Percentiles rank a stretch among this genome's conserved stretches.
These are phyloP conservation scores for Potorous gilbertii DNA, from an alignment of 2,797 vertebrate genomes.

Conservation along the genomic window DNA sequence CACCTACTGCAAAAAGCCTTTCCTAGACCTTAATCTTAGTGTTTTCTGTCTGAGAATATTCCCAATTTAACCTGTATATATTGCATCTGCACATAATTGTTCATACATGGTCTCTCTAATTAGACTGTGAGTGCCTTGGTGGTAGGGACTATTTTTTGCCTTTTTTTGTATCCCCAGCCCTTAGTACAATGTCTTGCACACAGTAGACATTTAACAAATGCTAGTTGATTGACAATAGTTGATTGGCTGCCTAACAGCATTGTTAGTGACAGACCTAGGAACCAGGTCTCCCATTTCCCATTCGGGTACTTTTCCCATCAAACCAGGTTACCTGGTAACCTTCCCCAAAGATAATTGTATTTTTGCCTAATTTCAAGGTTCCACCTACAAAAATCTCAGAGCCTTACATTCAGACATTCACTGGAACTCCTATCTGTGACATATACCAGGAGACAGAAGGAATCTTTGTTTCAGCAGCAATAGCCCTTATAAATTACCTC, in stretches of 20 bases:
- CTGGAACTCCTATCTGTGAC: background rate
- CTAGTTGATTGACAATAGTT: background rate
- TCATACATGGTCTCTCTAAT: background rate
- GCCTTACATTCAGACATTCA: background rate
- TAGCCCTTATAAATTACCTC: slow-evolving; percentile 58
- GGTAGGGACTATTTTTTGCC: background rate
- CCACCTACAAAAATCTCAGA: background rate
- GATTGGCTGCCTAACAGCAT: background rate
- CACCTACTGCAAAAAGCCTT: background rate
- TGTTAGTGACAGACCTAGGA: background rate
- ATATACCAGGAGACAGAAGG: slow-evolving; percentile 52
- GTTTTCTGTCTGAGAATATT: background rate
- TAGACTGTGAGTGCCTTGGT: background rate
- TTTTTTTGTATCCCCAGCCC: background rate
- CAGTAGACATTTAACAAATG: background rate
- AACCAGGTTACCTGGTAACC: background rate
- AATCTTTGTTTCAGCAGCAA: slow-evolving; percentile 63
- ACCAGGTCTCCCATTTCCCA: background rate
- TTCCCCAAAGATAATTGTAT: background rate
- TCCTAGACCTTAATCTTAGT: background rate
- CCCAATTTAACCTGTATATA: background rate
- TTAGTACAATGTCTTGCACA: background rate
- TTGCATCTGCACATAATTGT: background rate
- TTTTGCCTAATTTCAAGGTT: background rate
- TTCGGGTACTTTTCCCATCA: background rate